Base-by-base conservation (phyloP, 2,797 vertebrate species). In the Sebastes iracundus region DNA sequence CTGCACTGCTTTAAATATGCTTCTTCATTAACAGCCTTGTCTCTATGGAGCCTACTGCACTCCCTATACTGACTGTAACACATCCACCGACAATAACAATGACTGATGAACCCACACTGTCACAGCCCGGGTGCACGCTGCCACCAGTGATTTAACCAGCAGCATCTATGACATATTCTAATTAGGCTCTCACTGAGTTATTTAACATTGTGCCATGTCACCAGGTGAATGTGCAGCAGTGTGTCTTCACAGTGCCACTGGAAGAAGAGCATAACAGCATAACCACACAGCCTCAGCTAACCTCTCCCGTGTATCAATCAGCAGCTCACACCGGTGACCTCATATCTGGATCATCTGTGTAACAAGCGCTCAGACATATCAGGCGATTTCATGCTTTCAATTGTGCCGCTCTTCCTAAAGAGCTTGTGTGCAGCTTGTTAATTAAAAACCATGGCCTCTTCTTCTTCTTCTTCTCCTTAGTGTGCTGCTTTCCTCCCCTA, bases 291-390 rank as follows among this genome's bases (percentile, higher is more conserved):
- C 88, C 88, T 87, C 80, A 67, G 82, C 83, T 85, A 77, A 90
- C 90, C 83, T 79, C 83, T 67, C n/a, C 66, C 33, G 28, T 28
- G 58, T 68, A 83, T 86, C 90, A 85, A 71, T 86, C 78, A 75
- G 77, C 80, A 42, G 80, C 88, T 83, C 82, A 38, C 75, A 32
- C 66, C 22, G 60, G 67, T 86, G 92, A 90, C 85, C 89, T 92
- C 81, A 84, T 72, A 84, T 90, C 86, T 84, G 81, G 63, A 91
- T 88, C 80, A 78, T 85, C 84, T 22, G 52, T 69, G 52, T 66
- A 53, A 64, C 14, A 74, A 74, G 71, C 52, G 13, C 68, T 58
- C 69, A 74, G 71, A 81, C 81, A 80, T 72, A 79, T 68, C 70
- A 69, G 65, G 56, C 76, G 6, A 77, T 70, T 68, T 75, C 75